Conservation (phyloP, 2,888 invertebrate species). For the Caradrina kadenii region DNA sequence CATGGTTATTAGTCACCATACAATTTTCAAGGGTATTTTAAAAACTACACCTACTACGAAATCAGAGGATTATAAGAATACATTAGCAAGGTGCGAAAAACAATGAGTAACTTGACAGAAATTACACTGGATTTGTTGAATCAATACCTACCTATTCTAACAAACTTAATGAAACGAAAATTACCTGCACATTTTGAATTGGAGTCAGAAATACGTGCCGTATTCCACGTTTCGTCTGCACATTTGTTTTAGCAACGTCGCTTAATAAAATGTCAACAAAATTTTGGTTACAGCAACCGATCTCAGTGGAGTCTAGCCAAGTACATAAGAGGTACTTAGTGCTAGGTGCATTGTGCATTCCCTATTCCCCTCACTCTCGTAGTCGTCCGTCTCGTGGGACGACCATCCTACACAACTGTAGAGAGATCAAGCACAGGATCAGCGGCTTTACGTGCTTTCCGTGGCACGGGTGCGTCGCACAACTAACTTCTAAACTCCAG, state of each 20-base stretch:
- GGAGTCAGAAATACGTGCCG: slow-evolving; percentile 33
- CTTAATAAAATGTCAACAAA: slow-evolving; percentile 6
- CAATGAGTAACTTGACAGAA: slow-evolving; percentile 37
- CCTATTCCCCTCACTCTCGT: no score
- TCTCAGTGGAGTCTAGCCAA: no score
- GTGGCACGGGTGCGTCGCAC: no score
- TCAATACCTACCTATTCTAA: slow-evolving; percentile 20
- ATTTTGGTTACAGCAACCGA: no score
- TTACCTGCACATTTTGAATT: slow-evolving; percentile 3
- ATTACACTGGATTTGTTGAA: slow-evolving; percentile 31
- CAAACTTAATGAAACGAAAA: slow-evolving; percentile 13
- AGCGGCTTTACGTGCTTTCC: no score
- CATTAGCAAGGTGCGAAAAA: slow-evolving; percentile 38
- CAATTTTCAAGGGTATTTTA: slow-evolving; percentile 17
- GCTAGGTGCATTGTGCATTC: no score
- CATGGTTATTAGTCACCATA: slow-evolving; percentile 16
- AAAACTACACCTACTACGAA: slow-evolving; percentile 23
- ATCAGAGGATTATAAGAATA: slow-evolving; percentile 24
- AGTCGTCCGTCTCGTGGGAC: no score
- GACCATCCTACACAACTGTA: no score
- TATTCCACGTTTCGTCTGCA: slow-evolving; percentile 15
- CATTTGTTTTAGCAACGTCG: slow-evolving; percentile 8
- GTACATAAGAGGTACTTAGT: no score
- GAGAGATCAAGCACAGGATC: no score
- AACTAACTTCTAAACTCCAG: no score